Evolutionary conservation across 2,888 invertebrate genomes (phyloP), one percentile per base, ranked within the genome.

Genomic region (Drosophila atroscutellata): DNA sequence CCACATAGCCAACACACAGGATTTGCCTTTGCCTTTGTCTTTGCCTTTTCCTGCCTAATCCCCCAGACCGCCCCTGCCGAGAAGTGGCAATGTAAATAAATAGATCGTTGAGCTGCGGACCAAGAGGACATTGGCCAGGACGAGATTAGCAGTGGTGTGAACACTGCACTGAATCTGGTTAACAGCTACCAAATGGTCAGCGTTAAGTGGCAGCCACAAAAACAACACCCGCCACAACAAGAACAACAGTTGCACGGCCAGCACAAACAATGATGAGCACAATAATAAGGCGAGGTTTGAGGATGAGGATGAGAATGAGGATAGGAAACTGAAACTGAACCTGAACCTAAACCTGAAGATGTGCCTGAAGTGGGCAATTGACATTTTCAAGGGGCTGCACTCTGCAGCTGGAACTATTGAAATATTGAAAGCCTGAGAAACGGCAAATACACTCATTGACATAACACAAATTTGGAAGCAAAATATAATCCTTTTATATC

Each of bases 21-120:
- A 76, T 74, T 78, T 50, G 49, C 36, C 65, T 37, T 37, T 37
- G 69, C 75, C 75, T 74, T 78, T 50, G 49, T 32, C 65, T 37
- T 37, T 37, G 69, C 75, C 75, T 49, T 50, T 77, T 49, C 15
- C 49, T 42, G 56, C 36, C 36, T 80, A 80, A 77, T 70, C 71
- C 80, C 20, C 30, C 9, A 32, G 30, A n/a, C 51, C 47, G 36
- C 37, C 32, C 13, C 18, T 42, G 55, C 34, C 49, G 24, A 57
- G 81, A 77, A 77, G 77, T 77, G 81, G 20, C 77, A 77, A 80
- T 61, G 77, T 80, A 71, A 80, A 80, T 72, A 77, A 77, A 77
- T 80, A 77, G 64, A 63, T 68, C 61, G 47, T 13, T 30, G 32
- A 26, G 26, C 49, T 37, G 63, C 30, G 24, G 9, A 2, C 64